Evolutionary conservation across 2,888 invertebrate genomes (phyloP).

Genomic region (Rhopalosiphum nymphaeae): DNA sequence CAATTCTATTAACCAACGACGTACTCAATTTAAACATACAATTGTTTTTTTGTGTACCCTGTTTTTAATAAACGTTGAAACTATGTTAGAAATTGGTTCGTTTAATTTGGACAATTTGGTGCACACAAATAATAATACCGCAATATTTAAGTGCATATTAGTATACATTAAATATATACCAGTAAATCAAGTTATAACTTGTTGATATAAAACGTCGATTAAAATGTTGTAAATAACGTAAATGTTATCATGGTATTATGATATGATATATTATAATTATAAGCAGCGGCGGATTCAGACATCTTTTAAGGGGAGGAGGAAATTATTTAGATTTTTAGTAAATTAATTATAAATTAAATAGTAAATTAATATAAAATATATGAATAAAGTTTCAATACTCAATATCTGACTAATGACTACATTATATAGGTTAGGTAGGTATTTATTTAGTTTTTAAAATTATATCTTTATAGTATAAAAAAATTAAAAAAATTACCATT

Average conservation of each 20-base stretch:
- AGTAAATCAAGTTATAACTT: neutral
- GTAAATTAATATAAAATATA: too few relatives aligned
- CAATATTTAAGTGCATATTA: neutral
- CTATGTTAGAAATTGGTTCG: neutral
- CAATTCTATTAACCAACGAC: neutral
- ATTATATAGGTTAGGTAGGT: too few relatives aligned
- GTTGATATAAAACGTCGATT: neutral
- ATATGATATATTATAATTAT: neutral
- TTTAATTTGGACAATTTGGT: neutral
- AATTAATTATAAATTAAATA: too few relatives aligned
- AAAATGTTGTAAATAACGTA: neutral
- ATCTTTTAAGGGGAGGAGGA: too few relatives aligned
- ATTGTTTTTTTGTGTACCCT: neutral
- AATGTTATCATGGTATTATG: neutral
- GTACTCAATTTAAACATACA: neutral
- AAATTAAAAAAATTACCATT: too few relatives aligned
- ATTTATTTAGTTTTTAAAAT: too few relatives aligned
- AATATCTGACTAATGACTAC: too few relatives aligned
- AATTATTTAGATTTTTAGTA: too few relatives aligned
- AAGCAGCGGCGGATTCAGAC: neutral
- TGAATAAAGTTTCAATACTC: too few relatives aligned
- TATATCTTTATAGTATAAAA: too few relatives aligned
- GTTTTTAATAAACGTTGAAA: neutral
- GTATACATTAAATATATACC: neutral
- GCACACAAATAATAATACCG: neutral